A percentile compares a stretch with the other conserved stretches of the same genome.
Evolutionary conservation across 1,140 invertebrate species (phyloP).

Genomic region (Caerostris darwini): DNA sequence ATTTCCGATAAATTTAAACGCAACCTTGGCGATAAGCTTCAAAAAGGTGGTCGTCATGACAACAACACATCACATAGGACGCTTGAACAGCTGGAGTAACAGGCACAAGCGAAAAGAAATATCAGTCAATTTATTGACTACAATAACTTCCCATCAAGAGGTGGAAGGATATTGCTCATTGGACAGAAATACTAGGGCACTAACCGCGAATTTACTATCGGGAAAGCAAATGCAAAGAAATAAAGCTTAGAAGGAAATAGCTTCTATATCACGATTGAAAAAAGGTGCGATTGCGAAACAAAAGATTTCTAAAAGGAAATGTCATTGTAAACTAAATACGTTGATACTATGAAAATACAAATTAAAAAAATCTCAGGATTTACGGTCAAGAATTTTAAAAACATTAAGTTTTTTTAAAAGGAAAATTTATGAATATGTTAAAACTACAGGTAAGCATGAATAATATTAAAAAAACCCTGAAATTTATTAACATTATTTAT

Average conservation of each 20-base stretch:
- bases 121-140: slow-evolving; percentile 68
- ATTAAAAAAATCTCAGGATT: no score
- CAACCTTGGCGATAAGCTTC: neutral
- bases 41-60: slow-evolving; percentile 9
- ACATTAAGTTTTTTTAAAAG: no score
- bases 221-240: neutral
- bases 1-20: no score
- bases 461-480: no score
- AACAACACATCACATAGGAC: neutral
- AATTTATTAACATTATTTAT: no score
- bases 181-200: slow-evolving; percentile 40
- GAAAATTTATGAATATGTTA: no score
- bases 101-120: neutral
- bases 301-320: no score
- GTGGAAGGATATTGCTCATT: slow-evolving; percentile 61
- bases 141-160: slow-evolving; percentile 57
- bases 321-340: no score
- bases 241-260: neutral
- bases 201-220: slow-evolving; percentile 59
- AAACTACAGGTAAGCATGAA: no score
- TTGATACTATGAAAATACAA: no score
- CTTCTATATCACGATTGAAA: neutral
- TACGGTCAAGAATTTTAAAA: no score
- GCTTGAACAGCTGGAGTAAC: slow-evolving; percentile 29
- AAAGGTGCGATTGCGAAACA: neutral